A percentile compares a stretch with the other conserved stretches of the same genome.
Conservation (phyloP, 2,797 vertebrate genomes). For the Orientallactaga sibirica region DNA sequence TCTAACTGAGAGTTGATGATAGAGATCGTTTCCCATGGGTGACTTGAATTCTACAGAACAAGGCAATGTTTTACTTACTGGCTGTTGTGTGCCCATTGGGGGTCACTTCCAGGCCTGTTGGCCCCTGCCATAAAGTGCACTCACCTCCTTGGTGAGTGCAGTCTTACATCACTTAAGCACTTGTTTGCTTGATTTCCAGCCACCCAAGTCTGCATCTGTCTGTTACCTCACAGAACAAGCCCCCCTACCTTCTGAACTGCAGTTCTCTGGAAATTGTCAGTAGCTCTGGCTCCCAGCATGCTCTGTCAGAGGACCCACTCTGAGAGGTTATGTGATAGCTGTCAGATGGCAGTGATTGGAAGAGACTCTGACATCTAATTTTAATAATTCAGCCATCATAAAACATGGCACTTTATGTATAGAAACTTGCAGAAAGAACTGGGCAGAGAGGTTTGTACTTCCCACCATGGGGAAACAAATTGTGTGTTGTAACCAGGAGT, state of each 20-base stretch:
- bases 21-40: accelerated
- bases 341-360: background rate
- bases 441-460: constrained; percentile 26
- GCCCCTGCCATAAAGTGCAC: accelerated
- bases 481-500: constrained; percentile 61
- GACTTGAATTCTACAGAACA: background rate
- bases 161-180: background rate
- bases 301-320: constrained; percentile 27
- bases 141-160: background rate
- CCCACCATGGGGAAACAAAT: background rate
- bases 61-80: background rate
- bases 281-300: background rate
- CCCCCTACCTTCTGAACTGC: background rate
- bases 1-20: background rate
- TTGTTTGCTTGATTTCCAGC: background rate
- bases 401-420: background rate
- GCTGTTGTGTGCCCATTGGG: accelerated
- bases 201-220: background rate
- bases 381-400: constrained; percentile 45
- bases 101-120: background rate
- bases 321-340: constrained; percentile 6
- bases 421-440: constrained; percentile 29
- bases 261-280: background rate
- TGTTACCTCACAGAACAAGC: background rate
- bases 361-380: constrained; percentile 17